Conservation (phyloP, 1,140 invertebrate species). For the Heliconius congener region DNA sequence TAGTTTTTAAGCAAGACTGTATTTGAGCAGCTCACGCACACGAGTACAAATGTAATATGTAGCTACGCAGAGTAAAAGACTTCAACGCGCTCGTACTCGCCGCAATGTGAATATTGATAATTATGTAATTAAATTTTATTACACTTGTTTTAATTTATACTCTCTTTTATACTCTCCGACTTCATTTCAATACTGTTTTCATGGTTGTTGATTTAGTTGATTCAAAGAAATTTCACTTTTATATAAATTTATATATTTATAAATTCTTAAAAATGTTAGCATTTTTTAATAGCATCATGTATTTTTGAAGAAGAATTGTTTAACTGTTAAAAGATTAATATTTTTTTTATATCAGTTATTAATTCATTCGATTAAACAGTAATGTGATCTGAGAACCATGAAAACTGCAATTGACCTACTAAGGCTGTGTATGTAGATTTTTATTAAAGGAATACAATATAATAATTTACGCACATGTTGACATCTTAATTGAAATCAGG, state of each 20-base stretch:
- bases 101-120: slow-evolving; percentile 9
- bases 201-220: not conserved
- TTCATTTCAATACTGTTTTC: not conserved
- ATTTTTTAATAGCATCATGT: no score
- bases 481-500: not conserved
- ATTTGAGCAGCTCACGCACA: slow-evolving; percentile 28
- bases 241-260: no score
- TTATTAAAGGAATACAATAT: not conserved
- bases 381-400: slow-evolving; percentile 26
- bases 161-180: not conserved
- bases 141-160: not conserved
- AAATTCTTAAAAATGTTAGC: no score
- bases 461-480: not conserved
- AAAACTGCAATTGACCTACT: slow-evolving; percentile 35
- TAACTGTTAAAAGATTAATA: no score
- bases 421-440: not conserved
- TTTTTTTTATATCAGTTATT: slow-evolving; percentile 16
- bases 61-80: slow-evolving; percentile 39
- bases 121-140: slow-evolving; percentile 13
- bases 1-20: slow-evolving; percentile 27
- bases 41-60: not conserved
- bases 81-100: slow-evolving; percentile 41
- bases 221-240: not conserved
- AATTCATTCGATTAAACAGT: not conserved
- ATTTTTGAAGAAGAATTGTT: no score